Percentiles rank a stretch among this genome's conserved stretches.
Evolutionary conservation across 2,797 vertebrate genomes (phyloP).

Genomic region (Sebastes taczanowskii): DNA sequence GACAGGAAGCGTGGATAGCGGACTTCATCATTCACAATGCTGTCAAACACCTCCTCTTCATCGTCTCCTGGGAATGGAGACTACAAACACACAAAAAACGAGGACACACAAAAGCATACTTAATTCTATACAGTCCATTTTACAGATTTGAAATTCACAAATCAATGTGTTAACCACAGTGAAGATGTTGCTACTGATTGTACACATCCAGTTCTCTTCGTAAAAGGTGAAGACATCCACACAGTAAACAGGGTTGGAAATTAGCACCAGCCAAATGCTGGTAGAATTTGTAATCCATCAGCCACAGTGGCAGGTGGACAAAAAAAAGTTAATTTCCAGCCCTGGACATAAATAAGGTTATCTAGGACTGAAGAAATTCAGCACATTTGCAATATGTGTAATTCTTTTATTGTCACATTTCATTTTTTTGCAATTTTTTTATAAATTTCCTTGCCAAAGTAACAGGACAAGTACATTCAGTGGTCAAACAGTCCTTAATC

Average conservation of each 20-base stretch:
- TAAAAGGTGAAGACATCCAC: not conserved
- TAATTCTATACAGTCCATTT: not conserved
- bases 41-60: conserved; percentile 94
- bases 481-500: not conserved
- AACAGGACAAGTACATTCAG: not conserved
- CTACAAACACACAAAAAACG: conserved; percentile 59
- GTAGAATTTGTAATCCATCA: too few species aligned
- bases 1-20: conserved; percentile 93
- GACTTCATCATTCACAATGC: conserved; percentile 94
- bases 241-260: too few species aligned
- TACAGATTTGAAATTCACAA: not conserved
- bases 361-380: too few species aligned
- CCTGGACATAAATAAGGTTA: too few species aligned
- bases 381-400: rapidly evolving
- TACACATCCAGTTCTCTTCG: not conserved
- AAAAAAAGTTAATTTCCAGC: too few species aligned
- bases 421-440: too few species aligned
- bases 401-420: not conserved
- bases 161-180: not conserved
- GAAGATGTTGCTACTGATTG: not conserved
- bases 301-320: too few species aligned
- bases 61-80: conserved; percentile 93
- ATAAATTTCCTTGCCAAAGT: too few species aligned
- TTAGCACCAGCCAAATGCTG: too few species aligned
- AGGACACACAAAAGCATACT: not conserved